phyloP scores from a whole-genome alignment of 2,113 vertebrate genomes.

The Vidua chalybeata region DNA sequence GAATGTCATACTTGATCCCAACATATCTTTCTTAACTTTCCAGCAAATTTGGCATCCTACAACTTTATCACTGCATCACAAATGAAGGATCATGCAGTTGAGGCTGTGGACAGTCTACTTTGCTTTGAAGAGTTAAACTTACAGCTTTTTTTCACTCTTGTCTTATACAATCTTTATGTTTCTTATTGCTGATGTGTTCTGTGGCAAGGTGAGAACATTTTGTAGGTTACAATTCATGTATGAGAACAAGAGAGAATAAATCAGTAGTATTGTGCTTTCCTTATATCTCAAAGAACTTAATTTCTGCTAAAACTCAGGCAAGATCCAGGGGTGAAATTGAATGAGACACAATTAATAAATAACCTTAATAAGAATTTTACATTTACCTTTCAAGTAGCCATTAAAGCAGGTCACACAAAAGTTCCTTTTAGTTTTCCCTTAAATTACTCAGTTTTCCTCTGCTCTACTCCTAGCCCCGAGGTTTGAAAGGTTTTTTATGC shows the following conservation, averaged over 20 bases:
- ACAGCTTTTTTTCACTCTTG: background rate
- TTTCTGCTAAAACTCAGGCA: background rate
- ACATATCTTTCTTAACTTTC: background rate
- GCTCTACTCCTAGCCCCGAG: background rate
- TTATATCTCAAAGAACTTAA: background rate
- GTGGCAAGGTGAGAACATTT: background rate
- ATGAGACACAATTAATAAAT: background rate
- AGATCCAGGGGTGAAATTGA: background rate
- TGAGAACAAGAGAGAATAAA: background rate
- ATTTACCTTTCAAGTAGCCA: background rate
- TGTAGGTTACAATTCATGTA: background rate
- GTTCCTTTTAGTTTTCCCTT: background rate
- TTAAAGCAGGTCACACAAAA: background rate
- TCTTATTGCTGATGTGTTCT: background rate
- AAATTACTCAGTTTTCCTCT: background rate
- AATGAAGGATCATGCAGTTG: background rate
- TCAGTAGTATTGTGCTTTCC: background rate
- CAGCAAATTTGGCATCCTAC: background rate
- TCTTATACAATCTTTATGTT: background rate
- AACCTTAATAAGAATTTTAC: background rate
- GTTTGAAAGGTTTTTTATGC: background rate
- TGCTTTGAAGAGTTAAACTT: background rate
- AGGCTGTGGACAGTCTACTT: background rate
- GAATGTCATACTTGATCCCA: background rate
- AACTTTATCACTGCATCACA: background rate